Evolutionary conservation across 1,140 invertebrate species (phyloP).

Genomic region (Cecropterus lyciades): DNA sequence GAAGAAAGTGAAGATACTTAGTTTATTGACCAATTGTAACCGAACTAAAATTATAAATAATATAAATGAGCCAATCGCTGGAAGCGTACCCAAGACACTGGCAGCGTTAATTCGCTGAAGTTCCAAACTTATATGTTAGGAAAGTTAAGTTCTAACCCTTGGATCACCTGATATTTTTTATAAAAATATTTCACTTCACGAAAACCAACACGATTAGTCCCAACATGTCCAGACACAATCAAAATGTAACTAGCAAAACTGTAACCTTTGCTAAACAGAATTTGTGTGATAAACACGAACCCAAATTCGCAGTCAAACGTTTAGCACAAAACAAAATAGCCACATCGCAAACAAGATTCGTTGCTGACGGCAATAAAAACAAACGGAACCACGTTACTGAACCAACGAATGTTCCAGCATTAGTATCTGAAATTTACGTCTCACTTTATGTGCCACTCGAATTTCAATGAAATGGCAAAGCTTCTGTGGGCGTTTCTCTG

Average conservation of each 20-base stretch:
- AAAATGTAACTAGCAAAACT: background rate
- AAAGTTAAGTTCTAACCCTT: too few species aligned
- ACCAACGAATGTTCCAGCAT: slow-evolving; percentile 46
- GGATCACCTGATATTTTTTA: too few species aligned
- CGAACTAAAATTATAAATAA: too few species aligned
- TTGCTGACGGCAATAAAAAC: slow-evolving; percentile 45
- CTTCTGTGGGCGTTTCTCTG: slow-evolving; percentile 41
- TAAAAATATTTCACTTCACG: too few species aligned
- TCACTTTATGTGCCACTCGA: slow-evolving; percentile 67
- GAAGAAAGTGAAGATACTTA: too few species aligned
- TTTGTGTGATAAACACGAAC: slow-evolving; percentile 32
- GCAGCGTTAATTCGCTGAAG: too few species aligned
- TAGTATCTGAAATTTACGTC: slow-evolving; percentile 59
- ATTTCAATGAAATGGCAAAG: slow-evolving; percentile 66
- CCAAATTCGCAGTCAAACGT: slow-evolving; percentile 34
- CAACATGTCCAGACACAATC: background rate
- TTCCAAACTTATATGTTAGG: too few species aligned
- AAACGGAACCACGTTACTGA: slow-evolving; percentile 45
- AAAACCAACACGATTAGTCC: too few species aligned
- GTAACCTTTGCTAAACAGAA: background rate
- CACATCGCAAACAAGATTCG: slow-evolving; percentile 14
- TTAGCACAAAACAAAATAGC: slow-evolving; percentile 20
- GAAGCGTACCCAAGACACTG: too few species aligned
- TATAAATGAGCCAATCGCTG: too few species aligned
- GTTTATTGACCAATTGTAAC: too few species aligned